Conservation (phyloP, 2,113 vertebrate genomes). For the Gobiocypris rarus region DNA sequence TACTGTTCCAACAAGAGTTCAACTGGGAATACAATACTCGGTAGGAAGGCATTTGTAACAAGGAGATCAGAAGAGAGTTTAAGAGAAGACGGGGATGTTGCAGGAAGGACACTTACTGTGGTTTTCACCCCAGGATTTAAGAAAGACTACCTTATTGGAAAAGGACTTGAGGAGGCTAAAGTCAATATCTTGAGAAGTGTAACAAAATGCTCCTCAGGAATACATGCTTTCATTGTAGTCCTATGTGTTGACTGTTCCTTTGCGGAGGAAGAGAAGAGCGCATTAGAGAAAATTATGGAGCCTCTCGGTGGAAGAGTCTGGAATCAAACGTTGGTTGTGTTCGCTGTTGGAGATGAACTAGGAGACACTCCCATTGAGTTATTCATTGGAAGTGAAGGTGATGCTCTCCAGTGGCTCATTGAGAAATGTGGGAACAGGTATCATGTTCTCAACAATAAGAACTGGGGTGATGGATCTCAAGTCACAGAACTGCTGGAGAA, state of each 20-base stretch:
- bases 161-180: neutral
- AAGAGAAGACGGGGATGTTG: neutral
- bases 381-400: slow-evolving; percentile 26
- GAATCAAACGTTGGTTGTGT: neutral
- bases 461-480: neutral
- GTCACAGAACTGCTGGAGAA: slow-evolving; percentile 9
- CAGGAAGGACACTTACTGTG: neutral
- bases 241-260: neutral
- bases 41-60: neutral
- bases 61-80: neutral
- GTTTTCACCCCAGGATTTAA: neutral
- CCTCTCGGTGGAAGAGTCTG: neutral
- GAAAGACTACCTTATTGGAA: neutral
- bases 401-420: neutral
- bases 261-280: neutral
- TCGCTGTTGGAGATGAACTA: neutral
- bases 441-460: slow-evolving; percentile 15
- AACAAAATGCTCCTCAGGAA: neutral
- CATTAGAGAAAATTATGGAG: neutral
- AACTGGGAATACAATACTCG: neutral
- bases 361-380: slow-evolving; percentile 11
- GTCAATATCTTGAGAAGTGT: neutral
- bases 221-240: neutral
- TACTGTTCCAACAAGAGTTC: neutral
- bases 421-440: slow-evolving; percentile 1